phyloP scores from a whole-genome alignment of 2,888 invertebrate genomes.

The Cenopis cana region DNA sequence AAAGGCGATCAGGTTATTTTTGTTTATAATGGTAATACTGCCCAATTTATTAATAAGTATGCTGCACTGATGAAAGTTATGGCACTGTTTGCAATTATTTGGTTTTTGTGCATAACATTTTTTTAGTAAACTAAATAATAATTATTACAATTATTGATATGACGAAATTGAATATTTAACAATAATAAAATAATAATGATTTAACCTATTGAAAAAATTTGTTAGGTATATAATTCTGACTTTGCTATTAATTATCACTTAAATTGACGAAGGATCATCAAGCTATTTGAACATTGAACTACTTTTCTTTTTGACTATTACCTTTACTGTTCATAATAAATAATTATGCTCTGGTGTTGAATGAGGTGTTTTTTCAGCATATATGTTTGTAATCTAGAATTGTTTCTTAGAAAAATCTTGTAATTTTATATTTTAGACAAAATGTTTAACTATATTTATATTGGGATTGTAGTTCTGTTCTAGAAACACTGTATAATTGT shows the following conservation, averaged over 20 bases:
- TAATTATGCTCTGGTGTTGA: conserved; percentile 31
- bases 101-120: neutral
- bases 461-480: conserved; percentile 13
- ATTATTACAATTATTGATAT: no score
- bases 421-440: conserved; percentile 14
- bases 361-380: conserved; percentile 40
- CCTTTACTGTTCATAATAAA: conserved; percentile 27
- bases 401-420: conserved; percentile 14
- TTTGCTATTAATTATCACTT: no score
- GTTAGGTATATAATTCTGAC: no score
- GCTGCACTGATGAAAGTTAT: neutral
- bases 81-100: neutral
- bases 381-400: conserved; percentile 3
- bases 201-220: no score
- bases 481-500: conserved; percentile 1
- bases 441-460: conserved; percentile 1
- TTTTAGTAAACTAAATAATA: no score
- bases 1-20: neutral
- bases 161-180: no score
- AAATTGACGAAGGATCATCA: neutral
- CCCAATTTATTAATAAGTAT: neutral
- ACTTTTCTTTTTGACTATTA: conserved; percentile 19
- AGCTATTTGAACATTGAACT: neutral
- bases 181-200: no score
- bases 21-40: no score